Conservation (phyloP, 2,797 vertebrate species). For the Natrix natrix region DNA sequence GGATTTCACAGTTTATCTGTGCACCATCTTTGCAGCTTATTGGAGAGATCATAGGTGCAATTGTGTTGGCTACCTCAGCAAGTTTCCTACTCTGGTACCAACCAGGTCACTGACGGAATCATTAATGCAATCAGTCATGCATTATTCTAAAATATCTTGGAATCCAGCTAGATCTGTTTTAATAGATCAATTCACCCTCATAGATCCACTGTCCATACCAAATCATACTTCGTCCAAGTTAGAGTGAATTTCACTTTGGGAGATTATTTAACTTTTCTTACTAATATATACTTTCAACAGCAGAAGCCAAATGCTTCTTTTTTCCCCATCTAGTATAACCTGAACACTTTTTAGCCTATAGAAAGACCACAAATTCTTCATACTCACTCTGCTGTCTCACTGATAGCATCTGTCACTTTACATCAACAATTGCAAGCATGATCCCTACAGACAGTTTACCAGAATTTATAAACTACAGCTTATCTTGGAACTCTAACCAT, state of each 20-base stretch:
- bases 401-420: slow-evolving; percentile 54
- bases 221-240: background rate
- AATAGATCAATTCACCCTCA: background rate
- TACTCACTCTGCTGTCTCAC: slow-evolving; percentile 30
- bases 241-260: background rate
- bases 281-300: background rate
- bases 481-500: slow-evolving; percentile 55
- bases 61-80: background rate
- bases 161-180: background rate
- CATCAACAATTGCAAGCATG: slow-evolving; percentile 35
- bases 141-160: background rate
- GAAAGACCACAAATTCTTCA: slow-evolving; percentile 15
- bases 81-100: background rate
- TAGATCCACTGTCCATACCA: background rate
- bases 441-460: slow-evolving; percentile 51
- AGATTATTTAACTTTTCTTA: background rate
- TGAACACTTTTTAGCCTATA: background rate
- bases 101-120: background rate
- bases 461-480: slow-evolving; percentile 59
- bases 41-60: background rate
- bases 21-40: background rate
- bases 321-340: background rate
- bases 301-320: background rate
- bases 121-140: background rate
- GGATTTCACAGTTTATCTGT: background rate